phyloP scores from a whole-genome alignment of 2,113 vertebrate genomes.

The Lepisosteus oculatus region DNA sequence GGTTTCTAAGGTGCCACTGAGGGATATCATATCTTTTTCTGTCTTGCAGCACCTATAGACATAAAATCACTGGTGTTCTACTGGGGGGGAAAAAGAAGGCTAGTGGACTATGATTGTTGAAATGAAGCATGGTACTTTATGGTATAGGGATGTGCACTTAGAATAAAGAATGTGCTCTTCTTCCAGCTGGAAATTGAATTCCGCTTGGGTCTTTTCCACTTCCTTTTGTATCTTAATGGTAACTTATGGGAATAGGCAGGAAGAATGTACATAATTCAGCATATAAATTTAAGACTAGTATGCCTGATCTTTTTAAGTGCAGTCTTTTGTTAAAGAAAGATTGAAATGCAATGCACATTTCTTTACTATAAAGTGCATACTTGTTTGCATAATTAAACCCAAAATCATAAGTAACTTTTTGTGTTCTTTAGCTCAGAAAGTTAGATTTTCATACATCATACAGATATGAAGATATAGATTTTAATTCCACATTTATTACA shows the following conservation, averaged over 20 bases:
- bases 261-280: background rate
- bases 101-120: background rate
- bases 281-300: background rate
- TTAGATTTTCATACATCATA: too few relatives aligned
- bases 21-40: too few relatives aligned
- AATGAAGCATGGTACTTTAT: background rate
- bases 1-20: background rate
- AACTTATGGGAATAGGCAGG: constrained; percentile 24
- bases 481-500: too few relatives aligned
- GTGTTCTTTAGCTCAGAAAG: too few relatives aligned
- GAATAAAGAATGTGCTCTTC: constrained; percentile 9
- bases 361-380: too few relatives aligned
- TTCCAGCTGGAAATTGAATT: constrained; percentile 31
- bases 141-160: background rate
- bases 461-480: too few relatives aligned
- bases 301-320: too few relatives aligned
- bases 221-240: constrained; percentile 14
- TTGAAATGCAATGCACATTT: too few relatives aligned
- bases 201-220: constrained; percentile 12
- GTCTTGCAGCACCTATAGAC: background rate
- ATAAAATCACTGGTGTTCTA: background rate
- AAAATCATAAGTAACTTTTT: too few relatives aligned
- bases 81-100: background rate
- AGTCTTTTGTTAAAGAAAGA: too few relatives aligned
- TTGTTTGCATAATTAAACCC: too few relatives aligned